Conservation (phyloP, 2,113 vertebrate species). For the Seriola quinqueradiata region DNA sequence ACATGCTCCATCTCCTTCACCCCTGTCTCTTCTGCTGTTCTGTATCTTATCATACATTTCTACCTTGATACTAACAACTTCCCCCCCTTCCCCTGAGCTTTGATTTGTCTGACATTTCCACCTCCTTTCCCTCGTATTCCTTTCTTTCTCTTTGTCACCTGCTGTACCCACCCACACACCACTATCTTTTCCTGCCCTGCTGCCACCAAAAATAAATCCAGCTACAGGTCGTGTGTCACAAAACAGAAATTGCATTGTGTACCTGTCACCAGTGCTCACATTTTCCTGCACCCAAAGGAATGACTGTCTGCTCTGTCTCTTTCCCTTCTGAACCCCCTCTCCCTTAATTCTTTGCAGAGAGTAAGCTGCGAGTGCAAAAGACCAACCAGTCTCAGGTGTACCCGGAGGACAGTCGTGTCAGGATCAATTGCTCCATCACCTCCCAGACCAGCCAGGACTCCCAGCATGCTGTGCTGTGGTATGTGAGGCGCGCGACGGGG, state of each 20-base stretch:
- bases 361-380: slow-evolving; percentile 93
- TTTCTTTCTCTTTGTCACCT: slow-evolving; percentile 53
- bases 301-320: slow-evolving; percentile 39
- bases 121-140: slow-evolving; percentile 19
- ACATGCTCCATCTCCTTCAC: slow-evolving; percentile 40
- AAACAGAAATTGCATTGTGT: slow-evolving; percentile 69
- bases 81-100: slow-evolving; percentile 41
- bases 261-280: slow-evolving; percentile 58
- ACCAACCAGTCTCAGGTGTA: slow-evolving; percentile 90
- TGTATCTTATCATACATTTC: slow-evolving; percentile 51
- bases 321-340: background rate
- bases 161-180: slow-evolving; percentile 42
- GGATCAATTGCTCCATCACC: slow-evolving; percentile 91
- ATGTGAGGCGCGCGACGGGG: slow-evolving; percentile 86
- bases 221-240: slow-evolving; percentile 62
- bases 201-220: slow-evolving; percentile 67
- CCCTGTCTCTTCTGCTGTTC: slow-evolving; percentile 37
- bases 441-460: slow-evolving; percentile 93
- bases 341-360: slow-evolving; percentile 82
- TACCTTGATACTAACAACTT: slow-evolving; percentile 43
- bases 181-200: slow-evolving; percentile 53
- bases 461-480: slow-evolving; percentile 94
- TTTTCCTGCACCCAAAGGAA: slow-evolving; percentile 47
- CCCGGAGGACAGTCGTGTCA: slow-evolving; percentile 91
- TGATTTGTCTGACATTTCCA: slow-evolving; percentile 52